Percentiles rank a stretch among this genome's conserved stretches.
Evolutionary conservation across 2,113 vertebrate genomes (phyloP).

Genomic region (Crotalus viridis): DNA sequence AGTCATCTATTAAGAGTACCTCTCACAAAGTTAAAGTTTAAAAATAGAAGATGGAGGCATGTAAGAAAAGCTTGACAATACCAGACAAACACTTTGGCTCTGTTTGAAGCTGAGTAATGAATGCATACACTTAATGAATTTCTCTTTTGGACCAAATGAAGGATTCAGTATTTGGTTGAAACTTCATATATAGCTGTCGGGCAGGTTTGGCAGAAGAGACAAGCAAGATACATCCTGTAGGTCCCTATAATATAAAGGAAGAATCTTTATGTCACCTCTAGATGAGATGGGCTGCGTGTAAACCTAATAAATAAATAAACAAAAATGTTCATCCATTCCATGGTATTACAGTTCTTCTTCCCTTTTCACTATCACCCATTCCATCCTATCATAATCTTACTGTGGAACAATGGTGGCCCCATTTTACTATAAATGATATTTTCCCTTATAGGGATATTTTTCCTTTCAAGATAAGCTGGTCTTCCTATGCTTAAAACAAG

Average conservation of each 20-base stretch:
- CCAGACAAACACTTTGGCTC: not conserved
- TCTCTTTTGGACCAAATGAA: not conserved
- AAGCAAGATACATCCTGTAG: not conserved
- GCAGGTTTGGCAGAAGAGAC: not conserved
- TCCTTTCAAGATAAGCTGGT: not conserved
- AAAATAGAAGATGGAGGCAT: not conserved
- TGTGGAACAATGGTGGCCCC: not conserved
- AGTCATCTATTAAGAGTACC: not conserved
- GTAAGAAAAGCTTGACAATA: not conserved
- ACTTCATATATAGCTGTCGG: not conserved
- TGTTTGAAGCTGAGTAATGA: not conserved
- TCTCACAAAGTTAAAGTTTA: not conserved
- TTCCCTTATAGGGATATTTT: not conserved
- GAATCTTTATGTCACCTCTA: not conserved
- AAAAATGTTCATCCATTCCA: not conserved
- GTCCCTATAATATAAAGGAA: not conserved
- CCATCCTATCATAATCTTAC: not conserved
- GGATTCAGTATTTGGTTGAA: not conserved
- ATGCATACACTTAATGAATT: not conserved
- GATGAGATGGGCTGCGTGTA: not conserved
- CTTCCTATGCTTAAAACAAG: not conserved
- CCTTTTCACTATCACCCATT: not conserved
- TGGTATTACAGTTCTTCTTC: not conserved
- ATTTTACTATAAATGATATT: not conserved
- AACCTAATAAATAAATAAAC: not conserved